Conservation (phyloP, 2,888 invertebrate species). For the Drosophila mimetica region DNA sequence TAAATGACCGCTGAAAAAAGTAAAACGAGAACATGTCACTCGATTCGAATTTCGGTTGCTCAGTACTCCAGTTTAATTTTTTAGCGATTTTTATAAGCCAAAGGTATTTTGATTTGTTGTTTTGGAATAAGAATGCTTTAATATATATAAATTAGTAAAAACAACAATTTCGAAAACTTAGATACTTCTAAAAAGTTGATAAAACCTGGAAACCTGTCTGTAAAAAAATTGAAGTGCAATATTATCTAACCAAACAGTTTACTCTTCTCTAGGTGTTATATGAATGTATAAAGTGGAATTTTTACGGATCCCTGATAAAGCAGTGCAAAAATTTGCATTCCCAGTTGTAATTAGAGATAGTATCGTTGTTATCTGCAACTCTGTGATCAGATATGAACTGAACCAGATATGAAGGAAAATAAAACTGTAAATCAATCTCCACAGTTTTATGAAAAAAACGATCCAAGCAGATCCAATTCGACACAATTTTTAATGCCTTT, state of each 20-base stretch:
- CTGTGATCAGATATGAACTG: not conserved
- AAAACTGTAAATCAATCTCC: not conserved
- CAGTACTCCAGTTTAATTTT: not conserved
- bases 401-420: not conserved
- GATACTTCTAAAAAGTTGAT: no score
- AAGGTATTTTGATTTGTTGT: no score
- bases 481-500: conserved; percentile 15
- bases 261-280: not conserved
- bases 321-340: not conserved
- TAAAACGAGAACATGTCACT: not conserved
- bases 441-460: conserved; percentile 6
- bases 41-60: conserved; percentile 8
- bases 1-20: conserved; percentile 60
- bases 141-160: no score
- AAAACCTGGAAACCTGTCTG: no score
- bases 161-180: no score
- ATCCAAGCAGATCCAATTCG: conserved; percentile 19
- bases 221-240: not conserved
- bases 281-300: not conserved
- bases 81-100: not conserved
- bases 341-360: not conserved
- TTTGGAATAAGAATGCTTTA: no score
- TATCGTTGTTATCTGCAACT: conserved; percentile 1
- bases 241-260: not conserved
- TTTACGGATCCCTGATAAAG: not conserved